phyloP scores from a whole-genome alignment of 1,140 invertebrate species.

The Drosophila fuyamai region DNA sequence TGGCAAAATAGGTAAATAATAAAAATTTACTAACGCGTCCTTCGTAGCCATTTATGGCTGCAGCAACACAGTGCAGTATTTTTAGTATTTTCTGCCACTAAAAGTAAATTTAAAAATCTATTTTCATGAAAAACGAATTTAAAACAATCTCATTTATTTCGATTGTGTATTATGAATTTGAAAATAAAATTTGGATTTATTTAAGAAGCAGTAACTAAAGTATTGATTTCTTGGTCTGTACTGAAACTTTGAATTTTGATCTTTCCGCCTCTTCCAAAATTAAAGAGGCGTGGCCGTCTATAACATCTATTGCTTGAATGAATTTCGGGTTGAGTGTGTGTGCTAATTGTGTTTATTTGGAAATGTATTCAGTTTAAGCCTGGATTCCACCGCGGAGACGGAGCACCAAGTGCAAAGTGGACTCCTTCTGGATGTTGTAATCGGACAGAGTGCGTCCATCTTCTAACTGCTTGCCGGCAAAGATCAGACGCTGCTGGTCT shows the following conservation, averaged over 20 bases:
- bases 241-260: slow-evolving; percentile 27
- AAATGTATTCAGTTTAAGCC: slow-evolving; percentile 40
- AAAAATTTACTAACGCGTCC: slow-evolving; percentile 20
- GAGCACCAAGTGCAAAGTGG: slow-evolving; percentile 95
- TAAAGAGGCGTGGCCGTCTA: slow-evolving; percentile 13
- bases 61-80: not conserved
- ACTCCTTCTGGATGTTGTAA: slow-evolving; percentile 96
- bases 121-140: slow-evolving; percentile 7
- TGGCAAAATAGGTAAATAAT: slow-evolving; percentile 25
- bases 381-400: slow-evolving; percentile 92
- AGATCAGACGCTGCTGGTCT: slow-evolving; percentile 91
- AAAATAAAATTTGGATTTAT: slow-evolving; percentile 32
- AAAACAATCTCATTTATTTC: slow-evolving; percentile 31
- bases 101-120: not conserved
- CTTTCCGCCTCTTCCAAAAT: slow-evolving; percentile 10
- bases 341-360: slow-evolving; percentile 47
- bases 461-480: slow-evolving; percentile 92
- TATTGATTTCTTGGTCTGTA: slow-evolving; percentile 2
- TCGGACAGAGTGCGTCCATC: slow-evolving; percentile 93
- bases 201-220: slow-evolving; percentile 24
- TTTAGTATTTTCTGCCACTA: slow-evolving; percentile 2
- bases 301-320: slow-evolving; percentile 4
- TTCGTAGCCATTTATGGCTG: not conserved
- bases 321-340: slow-evolving; percentile 8
- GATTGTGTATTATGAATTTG: slow-evolving; percentile 44